Evolutionary conservation across 2,888 invertebrate genomes (phyloP), one percentile per base, ranked within the genome.

Genomic region (Euclidia mi): DNA sequence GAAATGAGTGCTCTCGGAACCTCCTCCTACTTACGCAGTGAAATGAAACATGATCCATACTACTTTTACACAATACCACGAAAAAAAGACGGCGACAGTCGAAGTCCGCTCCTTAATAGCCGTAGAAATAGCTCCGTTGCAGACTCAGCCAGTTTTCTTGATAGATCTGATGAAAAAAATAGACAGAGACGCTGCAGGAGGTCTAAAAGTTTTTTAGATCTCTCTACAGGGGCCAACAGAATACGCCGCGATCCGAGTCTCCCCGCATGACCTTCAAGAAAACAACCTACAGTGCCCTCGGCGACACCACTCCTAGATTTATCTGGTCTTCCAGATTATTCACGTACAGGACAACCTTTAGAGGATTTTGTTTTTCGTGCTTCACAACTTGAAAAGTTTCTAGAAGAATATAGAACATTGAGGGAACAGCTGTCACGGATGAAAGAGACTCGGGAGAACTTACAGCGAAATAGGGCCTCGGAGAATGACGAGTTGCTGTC

Each of bases 341-440:
- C 94, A 11, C 89, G 90, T 14, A 83, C 89, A 3, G 89, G 89
- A 17, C 92, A 88, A 55, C 91, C 95, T 0, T 85, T 92, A 57
- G 95, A 95, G 56, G 95, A 96, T 40, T 97, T 96, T 84, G 97
- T 97, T 80, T 97, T 97, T 78, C 96, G 97, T 82, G 97, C 97
- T 0, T 96, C 97, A 11, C 97, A 97, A 81, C 89, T 97, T 62
- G 97, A 97, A 79, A 95, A 96, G 51, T 97, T 97, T 84, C 95
- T 97, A 38, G 97, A 97, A 78, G 97, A 97, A 81, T 97, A 97
- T 81, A 95, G 97, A 70, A 96, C 95, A 73, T 94, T 97, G 53
- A 96, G 97, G 81, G 96, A 97, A 81, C 97, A 97, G 84, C 90
- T 97, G 64, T 97, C 96, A 56, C 96, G 96, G 83, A 97, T 97